phyloP scores from a whole-genome alignment of 2,797 vertebrate species.

The Pterois miles region DNA sequence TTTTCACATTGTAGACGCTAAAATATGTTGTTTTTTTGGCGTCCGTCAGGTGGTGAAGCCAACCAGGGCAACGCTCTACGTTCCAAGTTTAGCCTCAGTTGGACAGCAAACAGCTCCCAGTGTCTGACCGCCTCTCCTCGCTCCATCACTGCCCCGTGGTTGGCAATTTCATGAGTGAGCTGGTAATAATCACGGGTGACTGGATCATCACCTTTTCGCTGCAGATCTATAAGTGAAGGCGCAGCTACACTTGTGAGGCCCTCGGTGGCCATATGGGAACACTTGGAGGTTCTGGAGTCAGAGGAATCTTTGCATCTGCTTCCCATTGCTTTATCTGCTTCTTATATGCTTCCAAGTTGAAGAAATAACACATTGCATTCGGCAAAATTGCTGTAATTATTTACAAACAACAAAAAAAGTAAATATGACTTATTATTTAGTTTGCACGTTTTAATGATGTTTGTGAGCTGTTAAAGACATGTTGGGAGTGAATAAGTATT shows the following conservation, averaged over 20 bases:
- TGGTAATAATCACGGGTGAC: conserved; percentile 84
- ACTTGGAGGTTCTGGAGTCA: conserved; percentile 57
- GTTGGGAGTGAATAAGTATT: not conserved
- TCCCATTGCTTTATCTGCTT: conserved; percentile 42
- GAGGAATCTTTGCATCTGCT: conserved; percentile 51
- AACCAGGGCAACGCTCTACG: conserved; percentile 19
- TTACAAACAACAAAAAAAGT: not conserved
- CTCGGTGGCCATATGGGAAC: conserved; percentile 70
- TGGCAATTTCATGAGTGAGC: conserved; percentile 82
- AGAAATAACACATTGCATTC: conserved; percentile 12
- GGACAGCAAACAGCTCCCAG: conserved; percentile 38
- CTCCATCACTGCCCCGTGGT: conserved; percentile 60
- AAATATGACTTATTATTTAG: not conserved
- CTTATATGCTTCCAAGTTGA: conserved; percentile 6
- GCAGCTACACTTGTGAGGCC: conserved; percentile 37
- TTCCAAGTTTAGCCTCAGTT: not conserved
- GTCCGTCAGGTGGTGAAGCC: conserved; percentile 4
- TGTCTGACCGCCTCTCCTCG: conserved; percentile 29
- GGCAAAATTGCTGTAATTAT: conserved; percentile 13
- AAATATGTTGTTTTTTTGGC: conserved; percentile 12
- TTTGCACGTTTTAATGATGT: not conserved
- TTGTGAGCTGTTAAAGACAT: not conserved
- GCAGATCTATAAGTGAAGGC: conserved; percentile 61
- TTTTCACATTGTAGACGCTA: not conserved
- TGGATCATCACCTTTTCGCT: conserved; percentile 80